Conservation (phyloP, 2,888 invertebrate species). For the Cyaniris semiargus region DNA sequence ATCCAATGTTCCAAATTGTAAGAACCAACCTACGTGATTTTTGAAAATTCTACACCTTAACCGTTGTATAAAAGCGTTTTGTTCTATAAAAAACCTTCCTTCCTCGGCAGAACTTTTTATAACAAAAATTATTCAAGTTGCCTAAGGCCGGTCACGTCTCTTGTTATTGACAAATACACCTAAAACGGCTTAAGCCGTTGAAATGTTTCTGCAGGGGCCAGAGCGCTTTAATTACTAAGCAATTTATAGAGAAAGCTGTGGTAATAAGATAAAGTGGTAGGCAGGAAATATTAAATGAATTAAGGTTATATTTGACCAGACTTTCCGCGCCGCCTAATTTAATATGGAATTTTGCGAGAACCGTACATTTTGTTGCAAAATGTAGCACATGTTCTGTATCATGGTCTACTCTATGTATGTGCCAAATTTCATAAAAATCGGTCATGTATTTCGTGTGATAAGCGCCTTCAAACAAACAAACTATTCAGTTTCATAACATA, state of each 20-base stretch:
- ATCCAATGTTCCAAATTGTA: neutral
- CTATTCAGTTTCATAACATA: too few species aligned
- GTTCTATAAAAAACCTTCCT: neutral
- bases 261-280: neutral
- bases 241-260: neutral
- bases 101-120: slow-evolving; percentile 3
- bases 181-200: neutral
- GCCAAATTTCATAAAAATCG: too few species aligned
- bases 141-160: slow-evolving; percentile 26
- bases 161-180: slow-evolving; percentile 20
- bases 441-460: neutral
- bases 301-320: too few species aligned
- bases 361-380: neutral
- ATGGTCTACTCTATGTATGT: too few species aligned
- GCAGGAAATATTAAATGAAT: neutral
- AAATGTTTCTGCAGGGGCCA: neutral
- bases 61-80: neutral
- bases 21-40: neutral
- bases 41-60: neutral
- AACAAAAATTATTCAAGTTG: slow-evolving; percentile 17
- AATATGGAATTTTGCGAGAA: neutral
- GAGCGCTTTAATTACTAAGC: neutral
- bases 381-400: neutral
- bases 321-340: too few species aligned
- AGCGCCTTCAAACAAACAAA: neutral